phyloP scores from a whole-genome alignment of 2,797 vertebrate genomes.

The Pipistrellus kuhlii region DNA sequence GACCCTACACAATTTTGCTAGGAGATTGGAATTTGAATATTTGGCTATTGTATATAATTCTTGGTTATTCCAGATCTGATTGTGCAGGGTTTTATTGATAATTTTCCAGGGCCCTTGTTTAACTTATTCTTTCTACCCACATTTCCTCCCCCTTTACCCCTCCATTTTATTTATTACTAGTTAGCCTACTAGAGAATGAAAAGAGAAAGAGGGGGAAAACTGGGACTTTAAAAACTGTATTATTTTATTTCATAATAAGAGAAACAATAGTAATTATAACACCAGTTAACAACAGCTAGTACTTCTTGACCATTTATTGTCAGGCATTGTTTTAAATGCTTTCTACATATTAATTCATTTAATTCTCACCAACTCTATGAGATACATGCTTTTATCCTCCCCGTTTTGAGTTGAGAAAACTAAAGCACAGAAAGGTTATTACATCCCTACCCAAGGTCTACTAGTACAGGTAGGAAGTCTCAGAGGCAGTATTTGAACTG shows the following conservation, averaged over 20 bases:
- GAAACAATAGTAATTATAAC: neutral
- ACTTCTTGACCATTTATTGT: neutral
- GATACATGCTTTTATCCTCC: neutral
- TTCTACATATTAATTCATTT: neutral
- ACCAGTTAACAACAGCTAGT: neutral
- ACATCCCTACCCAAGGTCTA: neutral
- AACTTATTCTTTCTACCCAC: neutral
- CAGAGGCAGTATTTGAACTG: neutral
- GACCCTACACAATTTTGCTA: neutral
- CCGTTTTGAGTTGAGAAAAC: neutral
- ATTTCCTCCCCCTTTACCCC: neutral
- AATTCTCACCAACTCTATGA: neutral
- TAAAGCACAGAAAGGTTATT: neutral
- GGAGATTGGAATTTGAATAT: neutral
- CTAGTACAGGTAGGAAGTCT: neutral
- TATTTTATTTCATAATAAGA: neutral
- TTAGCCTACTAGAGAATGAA: neutral
- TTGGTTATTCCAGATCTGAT: neutral
- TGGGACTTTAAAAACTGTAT: neutral
- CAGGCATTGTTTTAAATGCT: neutral
- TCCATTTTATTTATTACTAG: slow-evolving; percentile 34
- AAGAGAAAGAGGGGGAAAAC: slow-evolving; percentile 19
- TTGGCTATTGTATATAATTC: neutral
- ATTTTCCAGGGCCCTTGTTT: slow-evolving; percentile 8
- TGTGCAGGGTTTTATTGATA: neutral